Evolutionary conservation across 2,888 invertebrate species (phyloP), one percentile per base, ranked within the genome.

Genomic region (Eupithecia dodoneata): DNA sequence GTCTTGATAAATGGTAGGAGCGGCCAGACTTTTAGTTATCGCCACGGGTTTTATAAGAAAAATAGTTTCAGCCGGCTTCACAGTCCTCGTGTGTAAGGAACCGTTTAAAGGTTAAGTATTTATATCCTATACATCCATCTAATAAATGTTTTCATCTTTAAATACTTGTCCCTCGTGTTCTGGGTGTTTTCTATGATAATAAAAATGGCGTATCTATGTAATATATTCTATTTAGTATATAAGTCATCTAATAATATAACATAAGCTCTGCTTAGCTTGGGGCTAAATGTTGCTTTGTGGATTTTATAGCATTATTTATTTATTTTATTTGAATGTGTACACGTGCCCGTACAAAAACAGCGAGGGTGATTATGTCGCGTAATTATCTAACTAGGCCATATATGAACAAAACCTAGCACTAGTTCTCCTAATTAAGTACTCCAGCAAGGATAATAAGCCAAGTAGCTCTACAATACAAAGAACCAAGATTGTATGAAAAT

Each of bases 1-100:
- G 84, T 81, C 79, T 85, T 80, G 81, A 83, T 87, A 86, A 86
- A 84, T 81, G 73, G 73, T 79, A 75, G 85, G 87, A 85, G 85
- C 83, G 86, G 87, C 87, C 85, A 87, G 65, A 49, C 18, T 49
- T 70, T 18, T 70, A 45, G 47, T 45, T 47, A 70, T 30, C 70
- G 30, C 44, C 18, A 69, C 69, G 18, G 45, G 7, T 45, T 44
- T 69, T 45, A n/a, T 42, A 9, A 18, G 42, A 45, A 45, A 44
- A 55, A 2, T 15, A 52, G 52, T 52, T 15, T 5, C 15, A 1
- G 5, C 52, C 15, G 15, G 4, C 4, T 52, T 52, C 5, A 15
- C 15, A 15, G 5, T 2, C 52, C 0, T 52, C 15, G 15, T 52
- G 15, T 52, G 1, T 52, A 5, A 15, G 15, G 13, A 15, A 52